These are phyloP conservation scores for Atherinomorus stipes DNA, from an alignment of 2,113 vertebrate species.

Conservation along the genomic window DNA sequence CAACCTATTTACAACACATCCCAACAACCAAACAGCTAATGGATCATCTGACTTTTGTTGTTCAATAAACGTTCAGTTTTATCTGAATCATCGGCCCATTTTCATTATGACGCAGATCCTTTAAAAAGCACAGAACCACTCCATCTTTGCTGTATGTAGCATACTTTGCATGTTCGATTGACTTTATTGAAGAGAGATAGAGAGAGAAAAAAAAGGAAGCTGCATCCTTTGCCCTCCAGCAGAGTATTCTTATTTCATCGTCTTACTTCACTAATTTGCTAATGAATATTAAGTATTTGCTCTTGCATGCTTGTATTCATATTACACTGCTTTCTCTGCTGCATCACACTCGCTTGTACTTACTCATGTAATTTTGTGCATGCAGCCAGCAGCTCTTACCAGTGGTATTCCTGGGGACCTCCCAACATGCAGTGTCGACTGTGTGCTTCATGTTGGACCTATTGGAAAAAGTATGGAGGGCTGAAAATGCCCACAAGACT, in stretches of 20 bases:
- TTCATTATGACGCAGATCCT: background rate
- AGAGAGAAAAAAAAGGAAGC: constrained; percentile 4
- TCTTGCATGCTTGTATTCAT: background rate
- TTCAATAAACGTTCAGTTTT: too few species aligned
- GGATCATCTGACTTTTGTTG: too few species aligned
- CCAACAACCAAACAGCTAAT: background rate
- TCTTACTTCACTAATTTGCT: constrained; percentile 59
- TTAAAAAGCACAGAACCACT: background rate
- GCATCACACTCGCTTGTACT: background rate
- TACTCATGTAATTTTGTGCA: constrained; percentile 53
- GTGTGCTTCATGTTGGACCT: constrained; percentile 97
- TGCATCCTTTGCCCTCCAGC: constrained; percentile 25
- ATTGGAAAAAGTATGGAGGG: constrained; percentile 99
- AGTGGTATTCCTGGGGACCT: constrained; percentile 99
- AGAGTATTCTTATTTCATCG: constrained; percentile 49
- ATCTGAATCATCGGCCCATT: background rate
- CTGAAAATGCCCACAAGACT: constrained; percentile 98
- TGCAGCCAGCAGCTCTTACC: constrained; percentile 95
- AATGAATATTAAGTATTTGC: constrained; percentile 41
- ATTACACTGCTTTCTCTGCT: background rate
- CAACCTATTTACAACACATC: background rate
- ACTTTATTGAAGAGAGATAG: too few species aligned
- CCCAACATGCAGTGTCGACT: constrained; percentile 99
- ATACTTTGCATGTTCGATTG: constrained; percentile 30
- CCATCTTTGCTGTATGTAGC: background rate